Base-by-base conservation (phyloP, 2,113 vertebrate species). In the Himantopus leucocephalus region DNA sequence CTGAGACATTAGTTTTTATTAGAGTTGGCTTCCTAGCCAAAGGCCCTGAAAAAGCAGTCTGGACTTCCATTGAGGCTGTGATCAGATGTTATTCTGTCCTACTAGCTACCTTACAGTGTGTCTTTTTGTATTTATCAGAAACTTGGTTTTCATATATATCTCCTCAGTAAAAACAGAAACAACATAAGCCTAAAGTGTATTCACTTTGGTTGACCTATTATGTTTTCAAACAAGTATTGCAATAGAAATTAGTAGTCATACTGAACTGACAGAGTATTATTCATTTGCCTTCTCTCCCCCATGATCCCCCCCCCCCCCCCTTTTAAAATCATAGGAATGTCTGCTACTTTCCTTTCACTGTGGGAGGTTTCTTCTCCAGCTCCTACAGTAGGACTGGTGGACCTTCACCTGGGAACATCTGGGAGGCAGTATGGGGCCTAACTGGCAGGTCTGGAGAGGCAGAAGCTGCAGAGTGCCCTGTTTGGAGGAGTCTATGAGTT, bases 1-100 rank as follows among this genome's bases (percentile, higher is more conserved):
- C 90, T 94, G 92, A 91, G 71, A 73, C 45, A 94, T 94, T 80
- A 60, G 8, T 95, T 96, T 93, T 86, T 19, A 95, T 97, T 90
- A 90, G 47, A 82, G 41, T 39, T 93, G 53, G 50, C 82, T 93
- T 94, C 55, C 63, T 84, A 86, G 94, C 90, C 47, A 2, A 82
- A 82, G 87, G 88, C 70, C 94, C 45, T 63, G 74, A 78, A 62
- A 85, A 88, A 88, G 53, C 72, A 10, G 70, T 43, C 78, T 84
- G 82, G 88, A 70, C 68, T 91, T 88, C 70, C 52, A 59, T 27
- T 0, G 3, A 84, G 84, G n/a, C 59, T 94, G 79, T 73, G 72
- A 74, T 79, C 63, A 92, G 52, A 84, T 77, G 52, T 34, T 85
- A 37, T 88, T 97, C 39, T 84, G 80, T 92, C 47, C 52, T 90